Evolutionary conservation across 2,888 invertebrate species (phyloP), one percentile per base, ranked within the genome.

Genomic region (Oscheius onirici): DNA sequence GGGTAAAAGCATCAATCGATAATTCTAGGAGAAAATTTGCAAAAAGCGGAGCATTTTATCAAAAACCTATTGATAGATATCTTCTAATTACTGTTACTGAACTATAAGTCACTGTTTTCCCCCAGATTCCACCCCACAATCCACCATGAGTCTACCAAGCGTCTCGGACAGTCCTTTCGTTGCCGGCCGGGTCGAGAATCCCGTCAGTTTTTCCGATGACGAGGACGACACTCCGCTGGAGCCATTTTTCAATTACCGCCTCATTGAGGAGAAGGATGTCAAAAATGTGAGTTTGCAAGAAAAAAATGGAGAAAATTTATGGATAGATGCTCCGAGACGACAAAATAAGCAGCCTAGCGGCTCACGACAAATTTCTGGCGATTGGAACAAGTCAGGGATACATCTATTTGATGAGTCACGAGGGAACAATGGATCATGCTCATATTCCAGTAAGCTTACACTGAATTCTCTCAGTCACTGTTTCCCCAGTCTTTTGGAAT

Each of bases 291-390:
- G 24, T 43, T 40, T 58, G 34, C 8, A 3, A 3, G 15, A 17
- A 46, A 46, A 46, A 17, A 46, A 0, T 5, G 20, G 8, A 1
- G 43, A 3, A 52, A 1, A 24, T 52, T 74, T 69, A n/a, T n/a
- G n/a, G n/a, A n/a, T 57, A 80, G 79, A 49, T 76, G 51, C 66
- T 80, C 54, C 74, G 79, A 44, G 70, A 72, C 8, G 82, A 86
- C 20, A 68, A 77, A 8, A 81, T 84, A 58, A 84, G 86, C 8
- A 78, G 83, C 8, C 70, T 87, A 10, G 84, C 81, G 34, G 78
- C 85, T 13, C 83, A 86, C 52, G 85, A 86, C 68, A 87, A 87
- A 54, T 85, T 87, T 55, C 54, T 87, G 26, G 85, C 79, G 3
- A 60, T 87, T 15, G 87, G 87, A 49, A 84, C 82, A 11, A 72